A percentile compares a stretch with the other conserved stretches of the same genome.
These are phyloP conservation scores for Eubucco bourcierii DNA, from an alignment of 2,113 vertebrate genomes.

Conservation along the genomic window DNA sequence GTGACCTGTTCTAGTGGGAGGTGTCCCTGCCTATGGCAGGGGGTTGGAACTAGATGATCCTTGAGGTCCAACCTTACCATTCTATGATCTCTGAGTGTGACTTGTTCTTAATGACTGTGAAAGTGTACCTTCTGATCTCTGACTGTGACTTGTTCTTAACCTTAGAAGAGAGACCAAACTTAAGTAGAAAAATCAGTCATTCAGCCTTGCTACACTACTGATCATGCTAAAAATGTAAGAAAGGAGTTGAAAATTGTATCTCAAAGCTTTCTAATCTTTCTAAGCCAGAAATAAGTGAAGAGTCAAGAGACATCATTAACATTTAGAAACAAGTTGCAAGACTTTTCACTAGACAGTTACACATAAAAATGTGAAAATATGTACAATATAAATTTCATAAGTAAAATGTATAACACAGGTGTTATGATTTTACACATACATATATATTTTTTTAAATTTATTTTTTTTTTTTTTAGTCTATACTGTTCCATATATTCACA, in stretches of 20 bases:
- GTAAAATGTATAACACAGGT: fast-evolving
- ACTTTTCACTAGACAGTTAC: background rate
- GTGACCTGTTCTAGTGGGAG: too few species aligned
- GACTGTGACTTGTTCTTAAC: background rate
- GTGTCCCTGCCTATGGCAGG: too few species aligned
- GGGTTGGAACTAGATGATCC: too few species aligned
- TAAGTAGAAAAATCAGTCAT: background rate
- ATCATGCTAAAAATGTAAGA: background rate
- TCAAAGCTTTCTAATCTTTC: background rate
- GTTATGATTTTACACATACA: background rate
- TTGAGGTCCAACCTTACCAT: too few species aligned
- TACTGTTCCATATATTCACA: background rate
- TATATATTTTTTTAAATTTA: too few species aligned
- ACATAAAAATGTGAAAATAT: background rate
- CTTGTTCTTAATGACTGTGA: background rate
- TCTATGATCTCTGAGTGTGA: too few species aligned
- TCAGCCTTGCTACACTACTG: background rate
- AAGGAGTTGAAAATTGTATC: background rate
- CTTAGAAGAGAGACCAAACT: background rate
- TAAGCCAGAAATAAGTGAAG: background rate
- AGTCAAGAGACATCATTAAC: background rate
- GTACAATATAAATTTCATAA: background rate
- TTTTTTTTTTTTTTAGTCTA: background rate
- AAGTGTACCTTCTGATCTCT: background rate
- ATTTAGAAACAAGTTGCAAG: background rate